Evolutionary conservation across 2,888 invertebrate species (phyloP), one percentile per base, ranked within the genome.

Genomic region (Protula sp.): DNA sequence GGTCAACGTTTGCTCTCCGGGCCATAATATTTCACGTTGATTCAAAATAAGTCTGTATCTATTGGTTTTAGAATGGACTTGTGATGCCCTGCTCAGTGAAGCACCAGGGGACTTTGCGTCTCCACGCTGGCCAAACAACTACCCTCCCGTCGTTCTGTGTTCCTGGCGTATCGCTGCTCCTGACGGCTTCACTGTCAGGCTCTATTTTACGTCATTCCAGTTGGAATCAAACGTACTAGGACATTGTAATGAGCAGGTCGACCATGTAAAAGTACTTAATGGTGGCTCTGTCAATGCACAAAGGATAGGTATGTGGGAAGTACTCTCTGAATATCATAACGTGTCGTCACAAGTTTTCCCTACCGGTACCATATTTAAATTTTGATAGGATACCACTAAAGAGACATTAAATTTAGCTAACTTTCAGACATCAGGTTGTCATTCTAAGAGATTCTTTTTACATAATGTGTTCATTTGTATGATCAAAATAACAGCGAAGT

Each of bases 1-100:
- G n/a, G n/a, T n/a, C n/a, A n/a, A n/a, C n/a, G n/a, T n/a, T n/a
- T n/a, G n/a, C n/a, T n/a, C n/a, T n/a, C n/a, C n/a, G n/a, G n/a
- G n/a, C n/a, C n/a, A n/a, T n/a, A n/a, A n/a, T n/a, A n/a, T n/a
- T n/a, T n/a, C n/a, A n/a, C n/a, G n/a, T n/a, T n/a, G n/a, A n/a
- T n/a, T n/a, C n/a, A n/a, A n/a, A n/a, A n/a, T n/a, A n/a, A n/a
- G n/a, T n/a, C n/a, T n/a, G n/a, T n/a, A n/a, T n/a, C n/a, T n/a
- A n/a, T n/a, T n/a, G n/a, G 19, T 62, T 59, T 27, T 69, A 77
- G 78, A 76, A 55, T 78, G 78, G 78, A 72, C 78, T 3, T 78
- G 78, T 66, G 67, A 70, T 29, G 69, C 69, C 14, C 56, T 63
- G 14, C 63, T 76, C 31, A 69, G 64, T 2, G 64, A 67, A 2